phyloP scores from a whole-genome alignment of 1,140 invertebrate species.

The Drosophila seguyi region DNA sequence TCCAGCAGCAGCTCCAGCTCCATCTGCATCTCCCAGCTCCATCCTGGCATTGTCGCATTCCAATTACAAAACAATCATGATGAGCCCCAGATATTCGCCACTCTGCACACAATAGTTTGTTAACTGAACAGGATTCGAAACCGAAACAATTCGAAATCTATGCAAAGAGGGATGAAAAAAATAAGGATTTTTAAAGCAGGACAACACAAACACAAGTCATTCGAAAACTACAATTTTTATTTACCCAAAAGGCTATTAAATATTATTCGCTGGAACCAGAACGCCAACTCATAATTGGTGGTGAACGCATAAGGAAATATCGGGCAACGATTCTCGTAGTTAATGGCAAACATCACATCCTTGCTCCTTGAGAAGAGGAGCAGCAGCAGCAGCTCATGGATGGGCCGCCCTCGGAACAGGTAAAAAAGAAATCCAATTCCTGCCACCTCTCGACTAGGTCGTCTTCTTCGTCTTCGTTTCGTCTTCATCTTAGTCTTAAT shows the following conservation, averaged over 20 bases:
- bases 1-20: background rate
- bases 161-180: no score
- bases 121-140: constrained; percentile 31
- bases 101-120: constrained; percentile 53
- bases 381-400: no score
- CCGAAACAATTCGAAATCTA: no score
- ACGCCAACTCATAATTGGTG: constrained; percentile 39
- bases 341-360: constrained; percentile 2
- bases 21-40: background rate
- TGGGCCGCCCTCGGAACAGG: constrained; percentile 5
- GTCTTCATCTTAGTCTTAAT: background rate
- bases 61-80: constrained; percentile 83
- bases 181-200: background rate
- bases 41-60: constrained; percentile 67
- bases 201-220: background rate
- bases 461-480: background rate
- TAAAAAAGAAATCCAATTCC: constrained; percentile 31
- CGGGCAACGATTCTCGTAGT: constrained; percentile 13
- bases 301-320: constrained; percentile 13
- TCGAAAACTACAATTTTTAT: constrained; percentile 59
- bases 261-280: constrained; percentile 42
- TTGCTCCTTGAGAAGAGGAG: background rate
- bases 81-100: constrained; percentile 71
- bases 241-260: constrained; percentile 54
- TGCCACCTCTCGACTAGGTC: background rate